These are phyloP conservation scores for Agrypnia vestita DNA, from an alignment of 1,140 invertebrate genomes.

Conservation along the genomic window DNA sequence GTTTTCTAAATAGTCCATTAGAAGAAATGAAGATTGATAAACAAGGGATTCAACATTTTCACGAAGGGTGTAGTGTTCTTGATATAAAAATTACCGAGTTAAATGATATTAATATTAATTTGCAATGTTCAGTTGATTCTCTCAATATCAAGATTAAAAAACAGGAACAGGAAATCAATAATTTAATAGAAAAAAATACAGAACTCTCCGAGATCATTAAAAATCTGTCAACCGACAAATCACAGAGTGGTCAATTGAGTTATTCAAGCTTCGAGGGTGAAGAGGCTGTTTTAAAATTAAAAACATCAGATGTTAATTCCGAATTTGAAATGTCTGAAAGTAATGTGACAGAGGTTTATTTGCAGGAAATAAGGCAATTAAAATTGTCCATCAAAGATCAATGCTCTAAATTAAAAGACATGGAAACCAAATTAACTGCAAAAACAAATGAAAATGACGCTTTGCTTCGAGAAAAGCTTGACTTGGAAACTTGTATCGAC, in stretches of 20 bases:
- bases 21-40: not conserved
- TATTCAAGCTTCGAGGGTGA: not conserved
- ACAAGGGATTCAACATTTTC: not conserved
- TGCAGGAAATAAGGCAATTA: conserved; percentile 25
- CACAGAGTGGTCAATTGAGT: not conserved
- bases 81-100: not conserved
- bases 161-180: not conserved
- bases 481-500: conserved; percentile 26
- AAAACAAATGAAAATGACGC: not conserved
- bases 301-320: not conserved
- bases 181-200: conserved; percentile 11
- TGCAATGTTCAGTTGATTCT: not conserved
- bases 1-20: not conserved
- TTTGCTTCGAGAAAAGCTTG: conserved; percentile 37
- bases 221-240: not conserved
- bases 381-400: not conserved
- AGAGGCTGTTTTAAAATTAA: not conserved
- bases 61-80: not conserved
- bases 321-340: not conserved
- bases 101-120: not conserved
- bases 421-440: not conserved
- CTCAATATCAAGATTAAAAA: not conserved
- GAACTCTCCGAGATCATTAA: not conserved
- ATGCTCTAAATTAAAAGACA: not conserved
- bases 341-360: not conserved